Evolutionary conservation across 2,888 invertebrate genomes (phyloP).

Genomic region (Argyresthia albistria): DNA sequence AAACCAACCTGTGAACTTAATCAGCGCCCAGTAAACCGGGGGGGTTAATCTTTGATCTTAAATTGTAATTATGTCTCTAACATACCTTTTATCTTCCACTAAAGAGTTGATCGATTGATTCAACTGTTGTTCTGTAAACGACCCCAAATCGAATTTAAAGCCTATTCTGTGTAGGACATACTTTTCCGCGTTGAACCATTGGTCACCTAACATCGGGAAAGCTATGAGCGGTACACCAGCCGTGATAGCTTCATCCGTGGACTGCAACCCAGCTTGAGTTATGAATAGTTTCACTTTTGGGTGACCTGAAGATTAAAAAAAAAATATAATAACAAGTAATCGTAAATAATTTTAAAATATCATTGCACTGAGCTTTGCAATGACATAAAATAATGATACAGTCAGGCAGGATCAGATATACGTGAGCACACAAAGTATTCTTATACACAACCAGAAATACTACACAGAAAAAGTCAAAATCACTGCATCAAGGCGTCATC

Average conservation of each 20-base stretch:
- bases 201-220: slow-evolving; percentile 3
- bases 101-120: neutral
- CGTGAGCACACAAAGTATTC: too few species aligned
- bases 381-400: too few species aligned
- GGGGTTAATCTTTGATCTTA: too few species aligned
- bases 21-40: too few species aligned
- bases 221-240: neutral
- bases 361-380: too few species aligned
- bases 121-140: neutral
- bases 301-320: slow-evolving; percentile 1
- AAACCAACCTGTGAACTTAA: too few species aligned
- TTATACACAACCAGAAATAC: too few species aligned
- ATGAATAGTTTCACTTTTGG: neutral
- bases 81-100: neutral
- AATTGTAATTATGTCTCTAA: neutral
- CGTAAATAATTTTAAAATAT: too few species aligned
- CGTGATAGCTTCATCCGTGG: neutral
- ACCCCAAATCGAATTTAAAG: neutral
- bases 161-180: neutral
- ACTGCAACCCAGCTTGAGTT: neutral
- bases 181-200: slow-evolving; percentile 4
- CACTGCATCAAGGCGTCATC: too few species aligned
- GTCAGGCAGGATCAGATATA: too few species aligned
- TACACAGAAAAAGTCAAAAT: too few species aligned
- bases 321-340: too few species aligned